Evolutionary conservation across 1,140 invertebrate species (phyloP).

Genomic region (Drosophila bocki): DNA sequence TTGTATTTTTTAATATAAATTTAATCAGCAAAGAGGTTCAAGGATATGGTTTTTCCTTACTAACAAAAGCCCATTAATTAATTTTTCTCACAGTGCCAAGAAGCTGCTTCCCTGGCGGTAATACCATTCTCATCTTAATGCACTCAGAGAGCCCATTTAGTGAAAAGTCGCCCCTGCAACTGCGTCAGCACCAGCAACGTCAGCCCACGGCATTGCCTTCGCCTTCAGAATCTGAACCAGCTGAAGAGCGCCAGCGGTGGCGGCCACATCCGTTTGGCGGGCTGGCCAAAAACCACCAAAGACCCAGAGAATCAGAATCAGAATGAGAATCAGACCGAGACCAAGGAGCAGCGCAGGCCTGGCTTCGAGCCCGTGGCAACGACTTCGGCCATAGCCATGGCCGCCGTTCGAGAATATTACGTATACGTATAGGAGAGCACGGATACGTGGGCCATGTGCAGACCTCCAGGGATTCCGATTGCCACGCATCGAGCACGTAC

Average conservation of each 20-base stretch:
- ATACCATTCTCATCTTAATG: conserved; percentile 79
- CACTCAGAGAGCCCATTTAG: conserved; percentile 76
- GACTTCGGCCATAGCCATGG: conserved; percentile 10
- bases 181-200: conserved; percentile 57
- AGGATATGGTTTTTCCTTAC: no score
- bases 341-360: conserved; percentile 35
- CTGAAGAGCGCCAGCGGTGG: conserved; percentile 14
- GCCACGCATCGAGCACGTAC: conserved; percentile 76
- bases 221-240: background rate
- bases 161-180: conserved; percentile 65
- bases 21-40: no score
- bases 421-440: conserved; percentile 7
- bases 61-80: background rate
- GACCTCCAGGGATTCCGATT: conserved; percentile 69
- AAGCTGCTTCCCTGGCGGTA: conserved; percentile 38
- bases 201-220: conserved; percentile 29
- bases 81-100: conserved; percentile 6
- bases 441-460: conserved; percentile 30
- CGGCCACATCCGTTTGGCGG: conserved; percentile 29
- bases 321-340: conserved; percentile 36
- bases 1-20: no score
- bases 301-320: conserved; percentile 11
- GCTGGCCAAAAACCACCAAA: conserved; percentile 45
- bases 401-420: conserved; percentile 6
- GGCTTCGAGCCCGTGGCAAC: conserved; percentile 17